A percentile compares a stretch with the other conserved stretches of the same genome.
These are phyloP conservation scores for Spongia lamella DNA, from an alignment of 37 sponge, comb jelly and placozoan genomes.

Conservation along the genomic window DNA sequence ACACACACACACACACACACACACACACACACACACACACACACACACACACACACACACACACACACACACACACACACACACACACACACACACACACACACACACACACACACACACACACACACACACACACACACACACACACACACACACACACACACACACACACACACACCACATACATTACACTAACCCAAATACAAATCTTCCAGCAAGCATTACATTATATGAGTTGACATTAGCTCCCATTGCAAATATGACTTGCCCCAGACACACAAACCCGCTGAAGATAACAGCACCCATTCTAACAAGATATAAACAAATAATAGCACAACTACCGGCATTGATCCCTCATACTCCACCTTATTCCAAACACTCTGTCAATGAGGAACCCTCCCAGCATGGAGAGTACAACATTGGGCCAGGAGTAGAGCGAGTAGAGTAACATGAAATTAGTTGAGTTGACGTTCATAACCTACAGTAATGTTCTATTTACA, in stretches of 20 bases:
- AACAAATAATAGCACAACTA: neutral
- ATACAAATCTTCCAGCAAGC: slow-evolving; percentile 92
- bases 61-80: too few species aligned
- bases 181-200: slow-evolving; percentile 84
- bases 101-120: too few species aligned
- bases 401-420: slow-evolving; percentile 92
- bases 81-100: too few species aligned
- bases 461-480: slow-evolving; percentile 64
- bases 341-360: neutral
- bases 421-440: slow-evolving; percentile 99
- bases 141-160: too few species aligned
- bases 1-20: slow-evolving; percentile 15
- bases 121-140: too few species aligned
- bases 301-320: slow-evolving; percentile 53
- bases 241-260: slow-evolving; percentile 91
- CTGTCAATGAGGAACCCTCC: slow-evolving; percentile 93
- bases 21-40: too few species aligned
- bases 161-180: too few species aligned
- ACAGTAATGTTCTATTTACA: neutral
- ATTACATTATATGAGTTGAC: slow-evolving; percentile 69
- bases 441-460: slow-evolving; percentile 80
- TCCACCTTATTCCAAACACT: slow-evolving; percentile 83
- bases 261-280: slow-evolving; percentile 79
- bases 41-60: too few species aligned
- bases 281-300: slow-evolving; percentile 72